Evolutionary conservation across 2,113 vertebrate genomes (phyloP), one percentile per base, ranked within the genome.

Genomic region (Lasiurus borealis): DNA sequence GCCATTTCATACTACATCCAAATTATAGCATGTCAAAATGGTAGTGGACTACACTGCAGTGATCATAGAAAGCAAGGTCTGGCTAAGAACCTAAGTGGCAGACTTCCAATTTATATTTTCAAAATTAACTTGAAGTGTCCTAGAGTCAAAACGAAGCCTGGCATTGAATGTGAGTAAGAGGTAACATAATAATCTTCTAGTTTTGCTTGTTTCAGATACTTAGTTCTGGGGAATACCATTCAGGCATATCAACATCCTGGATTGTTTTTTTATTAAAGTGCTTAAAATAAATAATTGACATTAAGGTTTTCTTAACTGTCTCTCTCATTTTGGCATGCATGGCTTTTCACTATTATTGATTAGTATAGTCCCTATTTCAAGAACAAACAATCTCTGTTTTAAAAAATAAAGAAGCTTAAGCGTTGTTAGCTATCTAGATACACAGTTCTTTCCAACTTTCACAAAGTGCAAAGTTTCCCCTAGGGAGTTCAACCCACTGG

Each of bases 51-150:
- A n/a, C 64, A 31, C 8, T 25, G 40, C 34, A 34, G 8, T 59
- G 40, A 82, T 84, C 81, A 57, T 82, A 72, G 25, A 80, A 93
- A 88, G 36, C 40, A 91, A 87, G 44, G 18, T 75, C 81, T 92
- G 34, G 31, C 81, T 88, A 44, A 82, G 48, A 72, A 91, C 8
- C 86, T 59, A 69, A 88, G 68, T 80, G 90, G 92, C 72, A 80
- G 64, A 34, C 46, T 81, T 95, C 29, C 72, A 82, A 77, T 64
- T 77, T 68, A n/a, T 75, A 94, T 91, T 72, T 93, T 84, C 34
- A 89, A 76, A 94, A 59, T 82, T 85, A 89, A 93, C 81, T 68
- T 64, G 34, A 92, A 95, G n/a, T 44, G 93, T 59, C 48, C 36
- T 44, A 91, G 34, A 91, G 34, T 87, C 66, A 54, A 59, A 90